phyloP scores from a whole-genome alignment of 2,888 invertebrate genomes.

The Incurvaria masculella region DNA sequence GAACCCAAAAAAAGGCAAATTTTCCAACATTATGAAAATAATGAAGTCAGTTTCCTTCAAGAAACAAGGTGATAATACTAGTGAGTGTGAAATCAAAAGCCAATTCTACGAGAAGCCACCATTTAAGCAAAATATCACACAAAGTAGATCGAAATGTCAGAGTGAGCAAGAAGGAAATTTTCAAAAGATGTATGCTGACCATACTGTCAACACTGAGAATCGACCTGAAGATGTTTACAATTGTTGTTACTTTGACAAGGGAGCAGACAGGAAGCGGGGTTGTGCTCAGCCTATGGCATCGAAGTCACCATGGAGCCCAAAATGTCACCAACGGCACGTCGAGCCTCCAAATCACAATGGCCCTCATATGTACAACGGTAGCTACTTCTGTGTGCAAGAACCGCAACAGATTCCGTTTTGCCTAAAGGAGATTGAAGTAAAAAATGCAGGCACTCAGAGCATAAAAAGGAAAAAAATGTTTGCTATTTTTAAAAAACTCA shows the following conservation, averaged over 20 bases:
- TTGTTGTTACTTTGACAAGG: neutral
- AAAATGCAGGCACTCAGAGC: slow-evolving; percentile 41
- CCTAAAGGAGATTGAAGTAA: slow-evolving; percentile 44
- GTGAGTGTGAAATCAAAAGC: no score
- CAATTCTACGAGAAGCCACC: no score
- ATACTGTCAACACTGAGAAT: neutral
- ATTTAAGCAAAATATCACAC: no score
- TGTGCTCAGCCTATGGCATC: no score
- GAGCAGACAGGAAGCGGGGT: neutral
- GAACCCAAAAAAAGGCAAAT: neutral
- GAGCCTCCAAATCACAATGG: neutral
- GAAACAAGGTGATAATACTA: no score
- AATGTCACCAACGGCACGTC: neutral
- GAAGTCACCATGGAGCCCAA: neutral
- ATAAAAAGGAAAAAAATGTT: slow-evolving; percentile 24
- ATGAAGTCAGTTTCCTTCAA: neutral
- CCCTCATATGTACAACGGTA: neutral
- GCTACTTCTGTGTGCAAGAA: neutral
- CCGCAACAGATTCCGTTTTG: slow-evolving; percentile 33
- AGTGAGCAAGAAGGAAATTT: no score
- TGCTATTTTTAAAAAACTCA: neutral
- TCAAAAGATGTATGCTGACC: neutral
- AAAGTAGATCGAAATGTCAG: no score
- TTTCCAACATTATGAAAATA: neutral
- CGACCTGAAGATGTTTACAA: neutral